Percentiles rank a stretch among this genome's conserved stretches.
phyloP scores from a whole-genome alignment of 2,113 vertebrate genomes.

The Pollachius pollachius region DNA sequence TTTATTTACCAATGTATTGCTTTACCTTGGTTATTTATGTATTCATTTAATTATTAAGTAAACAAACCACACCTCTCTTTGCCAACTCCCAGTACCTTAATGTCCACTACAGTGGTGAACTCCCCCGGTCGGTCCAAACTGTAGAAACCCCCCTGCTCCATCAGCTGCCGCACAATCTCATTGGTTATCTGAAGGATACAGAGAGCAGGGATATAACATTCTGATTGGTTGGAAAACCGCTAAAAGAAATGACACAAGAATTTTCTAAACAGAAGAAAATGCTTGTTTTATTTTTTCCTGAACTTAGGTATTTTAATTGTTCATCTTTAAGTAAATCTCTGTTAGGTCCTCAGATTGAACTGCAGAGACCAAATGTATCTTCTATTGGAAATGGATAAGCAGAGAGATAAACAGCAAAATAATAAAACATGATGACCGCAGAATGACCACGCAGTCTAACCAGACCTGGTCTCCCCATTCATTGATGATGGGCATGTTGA shows the following conservation, averaged over 20 bases:
- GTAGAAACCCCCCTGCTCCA: conserved; percentile 85
- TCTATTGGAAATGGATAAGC: not conserved
- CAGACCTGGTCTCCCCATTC: conserved; percentile 87
- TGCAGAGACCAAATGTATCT: not conserved
- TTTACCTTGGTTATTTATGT: not conserved
- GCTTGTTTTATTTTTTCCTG: too few species aligned
- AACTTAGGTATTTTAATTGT: too few species aligned
- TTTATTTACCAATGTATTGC: too few species aligned
- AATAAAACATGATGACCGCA: not conserved
- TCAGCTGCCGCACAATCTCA: conserved; percentile 84
- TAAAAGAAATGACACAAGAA: not conserved
- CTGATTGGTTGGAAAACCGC: conserved; percentile 8
- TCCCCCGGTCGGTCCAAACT: conserved; percentile 83
- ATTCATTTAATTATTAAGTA: not conserved
- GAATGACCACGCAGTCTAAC: not conserved
- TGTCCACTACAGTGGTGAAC: conserved; percentile 75
- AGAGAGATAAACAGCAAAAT: not conserved
- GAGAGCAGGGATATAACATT: not conserved
- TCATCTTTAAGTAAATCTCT: not conserved
- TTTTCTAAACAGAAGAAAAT: not conserved
- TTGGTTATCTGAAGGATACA: conserved; percentile 76
- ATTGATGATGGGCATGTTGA: conserved; percentile 88
- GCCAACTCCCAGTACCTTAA: conserved; percentile 47
- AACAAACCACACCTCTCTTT: not conserved
- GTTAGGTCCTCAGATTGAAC: not conserved